These are phyloP conservation scores for Temnothorax ravouxi DNA, from an alignment of 2,888 invertebrate species.

Conservation along the genomic window DNA sequence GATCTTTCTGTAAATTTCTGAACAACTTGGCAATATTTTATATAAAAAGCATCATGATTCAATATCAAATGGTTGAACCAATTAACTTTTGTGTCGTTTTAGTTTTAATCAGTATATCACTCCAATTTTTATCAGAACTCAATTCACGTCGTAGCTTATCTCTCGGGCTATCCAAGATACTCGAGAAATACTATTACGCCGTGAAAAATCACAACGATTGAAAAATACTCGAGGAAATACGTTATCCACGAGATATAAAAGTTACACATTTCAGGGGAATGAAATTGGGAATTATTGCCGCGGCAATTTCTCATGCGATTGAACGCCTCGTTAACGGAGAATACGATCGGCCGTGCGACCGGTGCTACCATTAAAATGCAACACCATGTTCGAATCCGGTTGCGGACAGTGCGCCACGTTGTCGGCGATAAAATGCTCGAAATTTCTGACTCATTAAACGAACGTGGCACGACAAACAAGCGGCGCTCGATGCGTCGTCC, in stretches of 20 bases:
- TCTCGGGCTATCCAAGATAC: neutral
- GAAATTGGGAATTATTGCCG: constrained; percentile 1
- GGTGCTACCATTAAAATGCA: constrained; percentile 69
- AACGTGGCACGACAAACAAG: constrained; percentile 71
- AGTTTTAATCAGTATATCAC: constrained; percentile 36
- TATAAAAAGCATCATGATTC: constrained; percentile 17
- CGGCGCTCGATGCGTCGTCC: constrained; percentile 56
- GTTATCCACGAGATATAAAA: constrained; percentile 5
- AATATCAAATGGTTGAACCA: constrained; percentile 30
- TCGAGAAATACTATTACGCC: constrained; percentile 6
- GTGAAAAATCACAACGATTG: constrained; percentile 46
- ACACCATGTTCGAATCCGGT: constrained; percentile 65
- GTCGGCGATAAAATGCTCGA: constrained; percentile 72
- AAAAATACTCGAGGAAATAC: constrained; percentile 40
- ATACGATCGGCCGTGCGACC: constrained; percentile 45
- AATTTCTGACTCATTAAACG: constrained; percentile 77
- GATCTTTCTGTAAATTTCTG: constrained; percentile 23
- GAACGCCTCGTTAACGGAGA: constrained; percentile 17
- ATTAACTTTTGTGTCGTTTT: constrained; percentile 30
- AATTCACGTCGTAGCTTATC: constrained; percentile 13
- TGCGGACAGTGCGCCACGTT: constrained; percentile 48
- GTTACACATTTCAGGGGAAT: neutral
- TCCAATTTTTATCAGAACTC: constrained; percentile 42
- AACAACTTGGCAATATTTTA: constrained; percentile 27
- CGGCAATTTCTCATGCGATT: constrained; percentile 31